phyloP scores from a whole-genome alignment of 2,888 invertebrate species.

The Brachyopa scutellaris region DNA sequence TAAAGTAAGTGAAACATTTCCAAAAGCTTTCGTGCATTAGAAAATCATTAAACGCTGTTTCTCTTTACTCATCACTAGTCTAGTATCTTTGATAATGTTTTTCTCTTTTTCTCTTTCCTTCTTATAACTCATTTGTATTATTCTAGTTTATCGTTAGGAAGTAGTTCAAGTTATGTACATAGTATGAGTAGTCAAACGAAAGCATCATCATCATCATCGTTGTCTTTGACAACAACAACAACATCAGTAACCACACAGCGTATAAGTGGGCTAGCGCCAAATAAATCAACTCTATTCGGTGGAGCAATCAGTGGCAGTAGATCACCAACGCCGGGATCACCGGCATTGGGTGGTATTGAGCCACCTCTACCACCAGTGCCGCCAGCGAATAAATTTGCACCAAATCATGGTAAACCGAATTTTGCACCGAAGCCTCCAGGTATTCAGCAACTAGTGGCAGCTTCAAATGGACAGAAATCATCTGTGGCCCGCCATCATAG shows the following conservation, averaged over 20 bases:
- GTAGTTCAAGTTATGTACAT: slow-evolving; percentile 80
- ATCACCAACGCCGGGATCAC: slow-evolving; percentile 79
- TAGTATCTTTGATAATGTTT: slow-evolving; percentile 47
- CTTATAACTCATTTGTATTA: slow-evolving; percentile 70
- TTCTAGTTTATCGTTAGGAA: slow-evolving; percentile 80
- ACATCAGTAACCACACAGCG: slow-evolving; percentile 73
- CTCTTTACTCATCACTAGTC: slow-evolving; percentile 5
- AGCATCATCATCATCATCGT: slow-evolving; percentile 74
- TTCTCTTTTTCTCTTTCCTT: slow-evolving; percentile 74
- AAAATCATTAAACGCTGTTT: slow-evolving; percentile 5
- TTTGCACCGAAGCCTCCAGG: slow-evolving; percentile 92
- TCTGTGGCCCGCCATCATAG: slow-evolving; percentile 90
- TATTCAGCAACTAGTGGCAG: slow-evolving; percentile 80
- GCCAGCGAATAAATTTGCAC: slow-evolving; percentile 70
- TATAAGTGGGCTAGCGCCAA: slow-evolving; percentile 78
- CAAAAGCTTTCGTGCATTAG: not conserved
- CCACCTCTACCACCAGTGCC: slow-evolving; percentile 59
- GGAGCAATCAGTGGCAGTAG: slow-evolving; percentile 73
- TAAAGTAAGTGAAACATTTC: slow-evolving; percentile 77
- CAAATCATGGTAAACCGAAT: slow-evolving; percentile 90
- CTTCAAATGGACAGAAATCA: slow-evolving; percentile 80
- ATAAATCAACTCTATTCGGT: slow-evolving; percentile 81
- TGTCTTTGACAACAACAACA: slow-evolving; percentile 52
- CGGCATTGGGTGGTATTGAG: slow-evolving; percentile 32
- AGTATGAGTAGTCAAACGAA: slow-evolving; percentile 78